Percentiles rank a stretch among this genome's conserved stretches.
phyloP scores from a whole-genome alignment of 2,113 vertebrate genomes.

The Strigops habroptila region DNA sequence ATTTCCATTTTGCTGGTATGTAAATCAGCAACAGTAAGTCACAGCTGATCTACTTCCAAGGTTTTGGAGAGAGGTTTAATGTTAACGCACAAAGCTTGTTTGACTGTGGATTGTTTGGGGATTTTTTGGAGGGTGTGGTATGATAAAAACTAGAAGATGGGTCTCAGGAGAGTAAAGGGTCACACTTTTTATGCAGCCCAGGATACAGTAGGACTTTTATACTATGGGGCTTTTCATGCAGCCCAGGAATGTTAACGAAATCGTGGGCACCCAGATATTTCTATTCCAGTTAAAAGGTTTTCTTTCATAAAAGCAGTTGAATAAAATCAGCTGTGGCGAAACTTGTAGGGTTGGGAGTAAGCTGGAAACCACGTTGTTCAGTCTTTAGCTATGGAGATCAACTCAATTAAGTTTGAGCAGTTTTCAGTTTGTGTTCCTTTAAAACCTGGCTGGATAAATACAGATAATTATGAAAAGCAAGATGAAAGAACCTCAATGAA shows the following conservation, averaged over 20 bases:
- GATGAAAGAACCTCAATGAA: not conserved
- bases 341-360: not conserved
- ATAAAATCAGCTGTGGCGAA: not conserved
- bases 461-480: not conserved
- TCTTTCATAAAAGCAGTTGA: not conserved
- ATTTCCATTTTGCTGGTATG: not conserved
- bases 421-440: not conserved
- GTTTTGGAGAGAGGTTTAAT: not conserved
- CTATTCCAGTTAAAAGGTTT: not conserved
- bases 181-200: not conserved
- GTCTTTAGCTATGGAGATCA: not conserved
- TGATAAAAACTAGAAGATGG: not conserved
- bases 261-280: not conserved
- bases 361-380: not conserved
- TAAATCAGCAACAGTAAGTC: not conserved
- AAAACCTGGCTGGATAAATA: not conserved
- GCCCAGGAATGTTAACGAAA: not conserved
- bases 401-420: not conserved
- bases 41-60: not conserved
- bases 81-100: not conserved
- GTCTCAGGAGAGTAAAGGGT: not conserved
- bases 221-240: not conserved
- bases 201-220: too few species aligned
- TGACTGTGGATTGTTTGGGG: not conserved
- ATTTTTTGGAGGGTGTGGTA: accelerated